Percentiles rank a stretch among this genome's conserved stretches.
Conservation (phyloP, 2,797 vertebrate species). For the Myotis daubentonii region DNA sequence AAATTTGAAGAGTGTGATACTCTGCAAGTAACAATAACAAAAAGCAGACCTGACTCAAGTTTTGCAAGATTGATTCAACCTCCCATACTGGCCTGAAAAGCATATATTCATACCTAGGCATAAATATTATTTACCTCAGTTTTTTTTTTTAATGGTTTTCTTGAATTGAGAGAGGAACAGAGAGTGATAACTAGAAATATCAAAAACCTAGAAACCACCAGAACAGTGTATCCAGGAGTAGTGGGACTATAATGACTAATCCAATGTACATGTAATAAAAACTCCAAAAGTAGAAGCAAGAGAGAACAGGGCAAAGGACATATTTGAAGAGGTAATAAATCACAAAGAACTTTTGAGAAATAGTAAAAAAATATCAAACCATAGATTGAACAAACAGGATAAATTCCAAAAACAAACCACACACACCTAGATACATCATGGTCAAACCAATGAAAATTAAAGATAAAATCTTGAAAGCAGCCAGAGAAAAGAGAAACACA, state of each 20-base stretch:
- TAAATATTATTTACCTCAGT: background rate
- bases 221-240: background rate
- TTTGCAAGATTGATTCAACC: background rate
- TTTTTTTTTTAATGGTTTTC: background rate
- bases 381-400: background rate
- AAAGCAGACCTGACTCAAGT: background rate
- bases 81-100: background rate
- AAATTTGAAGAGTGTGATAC: background rate
- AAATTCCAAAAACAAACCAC: background rate
- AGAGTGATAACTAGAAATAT: too few relatives aligned
- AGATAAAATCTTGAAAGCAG: background rate
- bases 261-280: background rate
- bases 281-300: background rate
- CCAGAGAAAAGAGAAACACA: background rate
- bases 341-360: background rate
- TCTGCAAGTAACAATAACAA: background rate
- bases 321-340: background rate
- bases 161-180: too few relatives aligned
- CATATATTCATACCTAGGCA: background rate
- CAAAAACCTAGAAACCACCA: background rate
- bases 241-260: background rate
- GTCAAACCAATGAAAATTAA: background rate
- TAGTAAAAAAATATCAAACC: background rate
- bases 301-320: background rate
- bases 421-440: background rate